Conservation (phyloP, 1,140 invertebrate genomes). For the Penaeus vannamei region DNA sequence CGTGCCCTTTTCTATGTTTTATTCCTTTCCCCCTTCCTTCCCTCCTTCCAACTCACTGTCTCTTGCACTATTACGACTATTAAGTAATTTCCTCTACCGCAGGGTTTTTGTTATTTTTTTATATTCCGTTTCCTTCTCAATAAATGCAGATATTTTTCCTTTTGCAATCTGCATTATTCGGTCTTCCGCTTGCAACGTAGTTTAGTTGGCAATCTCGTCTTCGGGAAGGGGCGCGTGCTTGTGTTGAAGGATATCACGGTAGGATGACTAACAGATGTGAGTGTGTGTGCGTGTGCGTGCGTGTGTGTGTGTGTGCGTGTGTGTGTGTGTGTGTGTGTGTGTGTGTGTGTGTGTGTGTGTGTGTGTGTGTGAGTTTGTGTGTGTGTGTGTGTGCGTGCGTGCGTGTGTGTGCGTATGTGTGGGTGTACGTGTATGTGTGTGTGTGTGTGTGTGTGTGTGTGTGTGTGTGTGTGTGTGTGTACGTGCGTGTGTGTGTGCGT, state of each 20-base stretch:
- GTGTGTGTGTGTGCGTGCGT: background rate
- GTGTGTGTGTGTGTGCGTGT: constrained; percentile 36
- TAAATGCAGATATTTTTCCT: too few species aligned
- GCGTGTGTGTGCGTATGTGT: background rate
- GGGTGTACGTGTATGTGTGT: background rate
- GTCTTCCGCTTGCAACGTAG: too few species aligned
- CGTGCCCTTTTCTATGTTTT: background rate
- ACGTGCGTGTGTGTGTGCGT: too few species aligned
- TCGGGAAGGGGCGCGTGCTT: too few species aligned
- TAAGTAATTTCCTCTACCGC: too few species aligned
- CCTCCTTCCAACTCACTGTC: background rate
- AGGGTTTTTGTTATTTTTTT: background rate
- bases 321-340: constrained; percentile 12
- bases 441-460: background rate
- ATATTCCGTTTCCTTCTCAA: background rate
- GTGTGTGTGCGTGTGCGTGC: constrained; percentile 4
- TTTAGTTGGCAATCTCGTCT: too few species aligned
- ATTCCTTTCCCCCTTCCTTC: background rate
- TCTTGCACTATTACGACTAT: background rate
- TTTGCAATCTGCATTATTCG: too few species aligned
- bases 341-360: background rate
- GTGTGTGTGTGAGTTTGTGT: constrained; percentile 25
- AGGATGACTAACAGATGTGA: too few species aligned
- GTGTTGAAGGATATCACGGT: too few species aligned
- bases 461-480: background rate